Evolutionary conservation across 2,888 invertebrate species (phyloP).

Genomic region (Craniophora ligustri): DNA sequence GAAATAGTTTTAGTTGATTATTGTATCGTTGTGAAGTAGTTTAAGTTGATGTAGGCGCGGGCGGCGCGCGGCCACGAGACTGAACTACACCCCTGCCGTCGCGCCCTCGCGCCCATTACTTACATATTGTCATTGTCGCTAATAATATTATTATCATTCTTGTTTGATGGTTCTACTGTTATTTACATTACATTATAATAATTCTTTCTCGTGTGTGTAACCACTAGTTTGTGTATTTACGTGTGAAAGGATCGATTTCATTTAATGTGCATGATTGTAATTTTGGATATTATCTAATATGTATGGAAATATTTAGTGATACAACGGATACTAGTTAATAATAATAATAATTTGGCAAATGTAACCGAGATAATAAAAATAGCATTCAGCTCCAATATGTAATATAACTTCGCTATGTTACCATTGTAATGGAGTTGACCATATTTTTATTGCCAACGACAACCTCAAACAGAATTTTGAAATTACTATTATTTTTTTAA

Average conservation of each 20-base stretch:
- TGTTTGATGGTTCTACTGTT: constrained; percentile 84
- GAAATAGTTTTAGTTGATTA: constrained; percentile 86
- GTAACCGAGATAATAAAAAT: too few relatives aligned
- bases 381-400: too few relatives aligned
- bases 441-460: too few relatives aligned
- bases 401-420: too few relatives aligned
- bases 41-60: constrained; percentile 79
- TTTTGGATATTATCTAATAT: constrained; percentile 54
- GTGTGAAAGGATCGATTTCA: constrained; percentile 79
- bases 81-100: constrained; percentile 84
- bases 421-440: too few relatives aligned
- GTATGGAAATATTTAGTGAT: constrained; percentile 41
- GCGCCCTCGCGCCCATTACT: constrained; percentile 75
- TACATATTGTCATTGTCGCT: constrained; percentile 79
- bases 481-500: too few relatives aligned
- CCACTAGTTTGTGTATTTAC: constrained; percentile 80
- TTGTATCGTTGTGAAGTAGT: constrained; percentile 87
- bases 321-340: neutral
- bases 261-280: constrained; percentile 70
- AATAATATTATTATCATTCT: constrained; percentile 76
- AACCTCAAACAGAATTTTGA: too few relatives aligned
- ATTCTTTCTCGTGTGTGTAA: constrained; percentile 83
- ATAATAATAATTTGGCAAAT: too few relatives aligned
- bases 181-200: constrained; percentile 76
- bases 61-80: constrained; percentile 82